A percentile compares a stretch with the other conserved stretches of the same genome.
Conservation (phyloP, 2,888 invertebrate species). For the Psylliodes chrysocephalus region DNA sequence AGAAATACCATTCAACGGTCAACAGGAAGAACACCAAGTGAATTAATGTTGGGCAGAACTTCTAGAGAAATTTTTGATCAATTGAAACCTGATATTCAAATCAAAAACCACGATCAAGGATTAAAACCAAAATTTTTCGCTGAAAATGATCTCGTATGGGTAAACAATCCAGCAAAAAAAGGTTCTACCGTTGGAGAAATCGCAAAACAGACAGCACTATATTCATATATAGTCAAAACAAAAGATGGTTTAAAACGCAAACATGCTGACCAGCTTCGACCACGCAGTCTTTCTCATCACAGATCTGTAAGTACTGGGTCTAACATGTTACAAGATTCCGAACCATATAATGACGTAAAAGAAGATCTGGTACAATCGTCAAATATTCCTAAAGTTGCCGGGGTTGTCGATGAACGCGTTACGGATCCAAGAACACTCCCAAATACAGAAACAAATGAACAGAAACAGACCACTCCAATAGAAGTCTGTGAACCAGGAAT, state of each 20-base stretch:
- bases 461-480: too few species aligned
- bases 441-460: background rate
- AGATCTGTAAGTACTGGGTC: too few species aligned
- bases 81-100: conserved; percentile 11
- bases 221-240: background rate
- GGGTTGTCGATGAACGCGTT: background rate
- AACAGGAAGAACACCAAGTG: conserved; percentile 2
- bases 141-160: background rate
- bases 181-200: background rate
- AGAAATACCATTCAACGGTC: conserved; percentile 12
- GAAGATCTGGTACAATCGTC: too few species aligned
- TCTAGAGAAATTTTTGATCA: conserved; percentile 1
- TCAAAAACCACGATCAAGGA: background rate
- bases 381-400: background rate
- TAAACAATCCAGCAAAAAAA: background rate
- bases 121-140: background rate
- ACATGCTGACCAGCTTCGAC: too few species aligned
- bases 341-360: too few species aligned
- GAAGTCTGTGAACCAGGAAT: too few species aligned
- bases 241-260: background rate
- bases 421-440: background rate
- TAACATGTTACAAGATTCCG: too few species aligned
- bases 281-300: too few species aligned
- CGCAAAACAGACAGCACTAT: background rate
- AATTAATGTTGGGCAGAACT: conserved; percentile 15